phyloP scores from a whole-genome alignment of 2,113 vertebrate genomes.

The Bettongia penicillata region DNA sequence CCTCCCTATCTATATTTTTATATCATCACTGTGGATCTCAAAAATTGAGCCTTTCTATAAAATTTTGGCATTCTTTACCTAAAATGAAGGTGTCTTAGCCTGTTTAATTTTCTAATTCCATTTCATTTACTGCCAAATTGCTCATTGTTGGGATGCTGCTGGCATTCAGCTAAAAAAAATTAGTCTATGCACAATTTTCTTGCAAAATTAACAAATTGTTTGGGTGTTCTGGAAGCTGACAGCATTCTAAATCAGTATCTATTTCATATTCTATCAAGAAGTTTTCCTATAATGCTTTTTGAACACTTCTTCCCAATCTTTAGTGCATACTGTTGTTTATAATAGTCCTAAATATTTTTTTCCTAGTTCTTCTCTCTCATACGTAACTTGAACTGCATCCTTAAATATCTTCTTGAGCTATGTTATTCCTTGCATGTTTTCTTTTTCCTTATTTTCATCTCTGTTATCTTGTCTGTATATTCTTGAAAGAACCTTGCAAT shows the following conservation, averaged over 20 bases:
- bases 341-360: not conserved
- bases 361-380: not conserved
- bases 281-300: not conserved
- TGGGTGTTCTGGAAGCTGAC: slow-evolving; percentile 34
- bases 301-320: not conserved
- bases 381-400: not conserved
- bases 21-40: not conserved
- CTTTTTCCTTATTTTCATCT: not conserved
- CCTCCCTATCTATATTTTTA: not conserved
- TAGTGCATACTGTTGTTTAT: not conserved
- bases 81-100: not conserved
- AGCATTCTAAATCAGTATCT: slow-evolving; percentile 7
- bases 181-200: not conserved
- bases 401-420: not conserved
- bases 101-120: not conserved
- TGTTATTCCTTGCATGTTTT: not conserved
- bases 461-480: not conserved
- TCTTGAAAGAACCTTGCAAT: not conserved
- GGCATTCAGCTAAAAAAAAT: slow-evolving; percentile 21
- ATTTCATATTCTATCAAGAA: not conserved
- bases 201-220: slow-evolving; percentile 24
- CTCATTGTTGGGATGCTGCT: not conserved
- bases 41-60: slow-evolving; percentile 22
- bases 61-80: slow-evolving; percentile 22
- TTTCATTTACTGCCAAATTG: slow-evolving; percentile 17